Evolutionary conservation across 2,113 vertebrate genomes (phyloP).

Genomic region (Elachura formosa): DNA sequence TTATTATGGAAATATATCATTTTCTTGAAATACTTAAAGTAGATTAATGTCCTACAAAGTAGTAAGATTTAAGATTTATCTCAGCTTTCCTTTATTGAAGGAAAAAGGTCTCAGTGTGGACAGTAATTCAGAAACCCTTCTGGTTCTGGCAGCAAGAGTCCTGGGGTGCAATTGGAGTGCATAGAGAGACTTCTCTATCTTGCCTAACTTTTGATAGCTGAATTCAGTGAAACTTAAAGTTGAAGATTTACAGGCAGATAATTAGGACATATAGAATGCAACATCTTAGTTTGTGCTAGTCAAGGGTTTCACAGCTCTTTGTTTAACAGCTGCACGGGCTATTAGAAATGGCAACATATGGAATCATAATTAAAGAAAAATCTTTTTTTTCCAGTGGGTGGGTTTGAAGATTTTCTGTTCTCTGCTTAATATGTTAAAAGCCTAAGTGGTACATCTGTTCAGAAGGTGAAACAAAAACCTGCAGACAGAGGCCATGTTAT

Average conservation of each 20-base stretch:
- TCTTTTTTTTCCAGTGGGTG: neutral
- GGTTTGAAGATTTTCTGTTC: neutral
- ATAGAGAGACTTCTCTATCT: neutral
- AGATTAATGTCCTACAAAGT: neutral
- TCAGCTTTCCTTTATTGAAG: neutral
- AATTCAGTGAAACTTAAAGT: neutral
- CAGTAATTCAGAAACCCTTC: neutral
- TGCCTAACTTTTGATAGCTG: neutral
- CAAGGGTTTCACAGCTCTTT: neutral
- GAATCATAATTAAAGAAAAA: neutral
- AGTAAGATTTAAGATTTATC: neutral
- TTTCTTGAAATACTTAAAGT: neutral
- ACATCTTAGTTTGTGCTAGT: neutral
- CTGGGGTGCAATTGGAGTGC: neutral
- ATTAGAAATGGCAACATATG: neutral
- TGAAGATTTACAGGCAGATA: neutral
- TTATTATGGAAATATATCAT: neutral
- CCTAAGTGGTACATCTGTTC: neutral
- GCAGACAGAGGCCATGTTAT: too few relatives aligned
- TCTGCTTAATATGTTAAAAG: neutral
- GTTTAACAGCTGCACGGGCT: neutral
- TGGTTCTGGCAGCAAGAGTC: neutral
- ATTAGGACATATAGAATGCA: neutral
- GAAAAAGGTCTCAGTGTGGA: neutral
- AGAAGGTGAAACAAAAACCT: neutral